Conservation (phyloP, 1,140 invertebrate species). For the Druon quercuslanigerum region DNA sequence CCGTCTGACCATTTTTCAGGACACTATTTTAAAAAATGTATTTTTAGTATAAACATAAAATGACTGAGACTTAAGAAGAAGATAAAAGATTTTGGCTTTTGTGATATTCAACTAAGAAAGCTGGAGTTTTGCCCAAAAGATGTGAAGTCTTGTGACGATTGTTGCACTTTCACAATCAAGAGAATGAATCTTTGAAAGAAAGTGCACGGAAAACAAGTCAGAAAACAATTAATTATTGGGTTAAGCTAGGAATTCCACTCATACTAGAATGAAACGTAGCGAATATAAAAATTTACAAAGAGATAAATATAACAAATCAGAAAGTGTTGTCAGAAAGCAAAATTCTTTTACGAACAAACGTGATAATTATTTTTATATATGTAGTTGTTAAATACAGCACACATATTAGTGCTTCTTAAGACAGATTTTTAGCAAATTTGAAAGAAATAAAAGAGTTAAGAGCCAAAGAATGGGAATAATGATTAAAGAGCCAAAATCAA, state of each 20-base stretch:
- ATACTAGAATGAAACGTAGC: not conserved
- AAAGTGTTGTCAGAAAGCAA: not conserved
- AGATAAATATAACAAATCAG: not conserved
- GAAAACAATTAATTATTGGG: not conserved
- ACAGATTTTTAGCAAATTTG: too few relatives aligned
- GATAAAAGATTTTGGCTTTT: not conserved
- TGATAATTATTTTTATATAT: too few relatives aligned
- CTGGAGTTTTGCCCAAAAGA: not conserved
- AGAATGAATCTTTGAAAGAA: not conserved
- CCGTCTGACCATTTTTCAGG: too few relatives aligned
- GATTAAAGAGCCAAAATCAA: too few relatives aligned
- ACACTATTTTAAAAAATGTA: too few relatives aligned
- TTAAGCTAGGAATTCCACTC: not conserved
- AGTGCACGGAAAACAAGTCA: not conserved
- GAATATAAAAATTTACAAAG: not conserved
- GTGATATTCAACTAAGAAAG: not conserved
- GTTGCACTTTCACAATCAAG: not conserved
- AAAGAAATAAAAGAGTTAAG: too few relatives aligned
- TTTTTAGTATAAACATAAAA: too few relatives aligned
- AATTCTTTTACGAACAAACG: too few relatives aligned
- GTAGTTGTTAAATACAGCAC: too few relatives aligned
- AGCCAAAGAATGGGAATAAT: too few relatives aligned
- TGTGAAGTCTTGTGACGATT: not conserved
- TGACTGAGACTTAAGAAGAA: not conserved
- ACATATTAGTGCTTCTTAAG: too few relatives aligned